Evolutionary conservation across 2,797 vertebrate species (phyloP).

Genomic region (Toxotes lorentzi): DNA sequence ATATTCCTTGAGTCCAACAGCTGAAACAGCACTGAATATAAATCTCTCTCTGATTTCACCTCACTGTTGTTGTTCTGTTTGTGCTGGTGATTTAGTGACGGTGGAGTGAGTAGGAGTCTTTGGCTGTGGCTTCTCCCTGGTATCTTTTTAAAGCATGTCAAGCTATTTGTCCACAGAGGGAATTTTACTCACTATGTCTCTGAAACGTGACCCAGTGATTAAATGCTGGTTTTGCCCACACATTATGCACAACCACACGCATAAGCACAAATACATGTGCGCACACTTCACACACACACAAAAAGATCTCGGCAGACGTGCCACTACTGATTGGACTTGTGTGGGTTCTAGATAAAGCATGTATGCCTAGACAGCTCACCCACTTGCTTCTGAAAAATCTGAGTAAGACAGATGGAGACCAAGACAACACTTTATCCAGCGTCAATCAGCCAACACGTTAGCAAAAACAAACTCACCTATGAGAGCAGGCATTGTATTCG

Average conservation of each 20-base stretch:
- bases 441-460: slow-evolving; percentile 40
- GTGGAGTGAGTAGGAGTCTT: slow-evolving; percentile 33
- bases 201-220: slow-evolving; percentile 43
- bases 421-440: slow-evolving; percentile 65
- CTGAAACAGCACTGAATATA: slow-evolving; percentile 60
- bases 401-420: slow-evolving; percentile 62
- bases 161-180: slow-evolving; percentile 32
- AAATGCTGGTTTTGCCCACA: slow-evolving; percentile 35
- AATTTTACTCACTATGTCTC: slow-evolving; percentile 22
- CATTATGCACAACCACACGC: background rate
- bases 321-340: slow-evolving; percentile 11
- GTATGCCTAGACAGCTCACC: slow-evolving; percentile 27
- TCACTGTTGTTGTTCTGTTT: slow-evolving; percentile 60
- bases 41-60: slow-evolving; percentile 58
- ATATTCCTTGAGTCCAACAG: slow-evolving; percentile 57
- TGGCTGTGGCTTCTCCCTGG: slow-evolving; percentile 31
- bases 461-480: slow-evolving; percentile 55
- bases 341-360: slow-evolving; percentile 44
- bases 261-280: background rate
- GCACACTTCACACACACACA: background rate
- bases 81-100: slow-evolving; percentile 52
- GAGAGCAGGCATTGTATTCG: slow-evolving; percentile 56
- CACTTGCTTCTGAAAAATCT: slow-evolving; percentile 11
- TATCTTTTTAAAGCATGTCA: slow-evolving; percentile 45
- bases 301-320: background rate